Evolutionary conservation across 2,888 invertebrate species (phyloP), one percentile per base, ranked within the genome.

Genomic region (Agonopterix arenella): DNA sequence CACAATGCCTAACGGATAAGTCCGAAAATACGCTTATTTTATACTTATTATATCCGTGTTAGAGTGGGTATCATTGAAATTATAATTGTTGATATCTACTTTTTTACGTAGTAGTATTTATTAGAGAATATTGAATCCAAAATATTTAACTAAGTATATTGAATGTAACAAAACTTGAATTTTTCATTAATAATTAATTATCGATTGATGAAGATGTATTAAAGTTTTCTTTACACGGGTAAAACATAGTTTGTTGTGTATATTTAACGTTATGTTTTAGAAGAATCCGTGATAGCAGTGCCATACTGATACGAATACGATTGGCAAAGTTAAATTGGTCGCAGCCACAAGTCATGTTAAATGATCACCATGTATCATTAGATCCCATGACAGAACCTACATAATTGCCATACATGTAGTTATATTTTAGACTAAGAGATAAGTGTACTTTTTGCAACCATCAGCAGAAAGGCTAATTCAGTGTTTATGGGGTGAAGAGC

Each of bases 21-120:
- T 86, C 88, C 86, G 84, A 76, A 72, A 77, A 84, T 88, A 89
- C 88, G 88, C 88, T 89, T 89, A 89, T 88, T 86, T 85, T 85
- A 81, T 82, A 84, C 75, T 73, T 73, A 76, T 73, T 80, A 80
- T 84, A 82, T 79, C 81, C 80, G 73, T 80, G 77, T 83, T 84
- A 80, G 80, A 72, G 73, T 81, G 74, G 80, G 69, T 80, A 77
- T 78, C 74, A 75, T 70, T 71, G 64, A 69, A 75, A 73, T 69
- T 75, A 63, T 76, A 75, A 70, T 72, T 79, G 78, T 81, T 84
- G 79, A 74, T 80, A 78, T 82, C 80, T 77, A 82, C 76, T 76
- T 81, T 80, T 73, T 73, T 76, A 81, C 69, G 77, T 80, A 80
- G 75, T 71, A 60, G 66, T 79, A 76, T 79, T 72, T 73, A 72